Percentiles rank a stretch among this genome's conserved stretches.
These are phyloP conservation scores for Tadarida brasiliensis DNA, from an alignment of 2,797 vertebrate species.

Conservation along the genomic window DNA sequence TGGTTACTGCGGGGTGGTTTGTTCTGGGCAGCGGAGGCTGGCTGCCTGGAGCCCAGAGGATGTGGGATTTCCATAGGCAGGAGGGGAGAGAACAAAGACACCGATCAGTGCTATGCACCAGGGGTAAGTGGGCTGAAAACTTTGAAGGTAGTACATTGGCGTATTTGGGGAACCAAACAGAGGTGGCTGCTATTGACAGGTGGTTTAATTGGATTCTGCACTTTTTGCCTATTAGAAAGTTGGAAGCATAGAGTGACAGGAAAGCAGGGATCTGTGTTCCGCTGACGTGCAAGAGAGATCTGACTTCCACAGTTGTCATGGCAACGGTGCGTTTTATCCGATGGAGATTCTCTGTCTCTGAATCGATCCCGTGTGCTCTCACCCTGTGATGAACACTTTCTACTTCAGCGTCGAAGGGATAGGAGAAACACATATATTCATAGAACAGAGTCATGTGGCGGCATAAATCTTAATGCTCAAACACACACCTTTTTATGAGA, in stretches of 20 bases:
- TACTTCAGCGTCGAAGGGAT: background rate
- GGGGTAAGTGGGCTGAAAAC: background rate
- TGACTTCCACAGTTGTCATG: background rate
- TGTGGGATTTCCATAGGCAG: background rate
- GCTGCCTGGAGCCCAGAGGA: background rate
- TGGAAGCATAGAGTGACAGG: background rate
- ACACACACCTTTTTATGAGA: background rate
- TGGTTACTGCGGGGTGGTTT: background rate
- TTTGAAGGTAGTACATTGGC: too few relatives aligned
- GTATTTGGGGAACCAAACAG: background rate
- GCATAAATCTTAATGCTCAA: background rate
- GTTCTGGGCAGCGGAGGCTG: background rate
- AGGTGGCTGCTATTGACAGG: background rate
- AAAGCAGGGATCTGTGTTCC: background rate
- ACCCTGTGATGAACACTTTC: background rate
- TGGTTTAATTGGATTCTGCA: background rate
- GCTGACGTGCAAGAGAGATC: background rate
- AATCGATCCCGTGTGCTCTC: background rate
- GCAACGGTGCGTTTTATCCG: background rate
- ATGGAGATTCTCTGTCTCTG: background rate
- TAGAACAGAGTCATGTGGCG: background rate
- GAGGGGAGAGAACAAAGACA: background rate
- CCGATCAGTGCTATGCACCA: rapidly evolving
- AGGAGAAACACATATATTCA: background rate
- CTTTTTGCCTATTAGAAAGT: background rate